A percentile compares a stretch with the other conserved stretches of the same genome.
Evolutionary conservation across 2,888 invertebrate genomes (phyloP).

Genomic region (Dryomyza anilis): DNA sequence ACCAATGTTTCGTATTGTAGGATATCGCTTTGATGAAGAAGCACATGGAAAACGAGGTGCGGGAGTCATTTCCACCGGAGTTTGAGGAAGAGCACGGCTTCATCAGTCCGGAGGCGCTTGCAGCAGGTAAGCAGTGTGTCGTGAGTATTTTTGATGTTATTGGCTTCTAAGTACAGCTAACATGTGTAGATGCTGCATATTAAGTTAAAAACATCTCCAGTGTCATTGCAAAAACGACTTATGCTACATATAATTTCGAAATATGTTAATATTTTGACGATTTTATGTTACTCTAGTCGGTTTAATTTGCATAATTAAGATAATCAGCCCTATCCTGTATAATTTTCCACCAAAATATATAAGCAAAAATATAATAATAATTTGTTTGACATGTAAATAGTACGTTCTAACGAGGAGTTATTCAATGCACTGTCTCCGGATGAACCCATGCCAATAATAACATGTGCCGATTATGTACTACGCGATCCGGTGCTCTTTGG

Average conservation of each 20-base stretch:
- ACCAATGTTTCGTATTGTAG: constrained; percentile 53
- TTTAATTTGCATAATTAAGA: too few species aligned
- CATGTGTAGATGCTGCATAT: constrained; percentile 4
- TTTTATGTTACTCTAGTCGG: too few species aligned
- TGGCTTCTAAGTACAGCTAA: constrained; percentile 1
- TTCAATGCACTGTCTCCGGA: constrained; percentile 25
- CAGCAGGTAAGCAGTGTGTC: constrained; percentile 39
- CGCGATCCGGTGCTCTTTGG: constrained; percentile 86
- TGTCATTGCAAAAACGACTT: background rate
- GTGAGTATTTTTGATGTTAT: background rate
- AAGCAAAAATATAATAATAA: too few species aligned
- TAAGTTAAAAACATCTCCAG: background rate
- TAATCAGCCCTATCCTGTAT: too few species aligned
- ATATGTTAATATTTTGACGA: too few species aligned
- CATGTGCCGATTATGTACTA: constrained; percentile 71
- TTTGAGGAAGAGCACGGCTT: constrained; percentile 51
- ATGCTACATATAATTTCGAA: too few species aligned
- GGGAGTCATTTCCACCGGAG: constrained; percentile 58
- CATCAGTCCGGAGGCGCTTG: constrained; percentile 41
- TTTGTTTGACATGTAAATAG: too few species aligned
- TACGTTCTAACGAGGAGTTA: constrained; percentile 7
- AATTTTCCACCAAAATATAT: too few species aligned
- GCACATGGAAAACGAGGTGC: constrained; percentile 68
- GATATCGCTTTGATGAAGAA: constrained; percentile 70
- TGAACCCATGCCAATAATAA: constrained; percentile 32